phyloP scores from a whole-genome alignment of 2,888 invertebrate species.

The Criorhina ranunculi region DNA sequence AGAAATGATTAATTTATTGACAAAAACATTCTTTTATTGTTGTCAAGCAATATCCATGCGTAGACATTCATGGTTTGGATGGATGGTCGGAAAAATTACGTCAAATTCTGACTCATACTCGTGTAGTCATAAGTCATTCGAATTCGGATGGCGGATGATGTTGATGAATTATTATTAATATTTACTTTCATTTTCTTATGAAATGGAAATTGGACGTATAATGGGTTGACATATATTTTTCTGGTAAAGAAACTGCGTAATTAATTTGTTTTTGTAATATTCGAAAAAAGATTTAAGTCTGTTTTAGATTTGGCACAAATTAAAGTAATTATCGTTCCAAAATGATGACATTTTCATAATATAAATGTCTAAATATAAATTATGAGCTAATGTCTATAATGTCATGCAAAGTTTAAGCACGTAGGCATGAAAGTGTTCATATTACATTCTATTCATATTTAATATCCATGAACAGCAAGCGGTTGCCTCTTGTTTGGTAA shows the following conservation, averaged over 20 bases:
- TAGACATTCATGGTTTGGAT: not conserved
- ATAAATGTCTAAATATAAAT: no score
- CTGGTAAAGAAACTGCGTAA: not conserved
- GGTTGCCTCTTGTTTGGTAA: no score
- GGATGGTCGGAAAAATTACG: conserved; percentile 38
- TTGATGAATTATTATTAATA: conserved; percentile 39
- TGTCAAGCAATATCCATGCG: conserved; percentile 11
- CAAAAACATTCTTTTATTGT: conserved; percentile 8
- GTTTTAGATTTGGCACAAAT: not conserved
- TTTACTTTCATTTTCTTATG: conserved; percentile 30
- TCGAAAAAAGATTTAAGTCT: no score
- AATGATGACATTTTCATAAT: no score
- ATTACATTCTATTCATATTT: no score
- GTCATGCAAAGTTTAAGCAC: no score
- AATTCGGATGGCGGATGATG: conserved; percentile 27
- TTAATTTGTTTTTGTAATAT: not conserved
- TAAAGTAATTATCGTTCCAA: no score
- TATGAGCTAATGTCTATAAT: no score
- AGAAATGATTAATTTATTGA: conserved; percentile 8
- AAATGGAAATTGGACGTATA: conserved; percentile 37
- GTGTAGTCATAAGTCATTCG: conserved; percentile 34
- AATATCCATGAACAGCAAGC: no score
- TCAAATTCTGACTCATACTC: conserved; percentile 64
- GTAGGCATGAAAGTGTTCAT: no score
- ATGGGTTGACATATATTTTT: no score